phyloP scores from a whole-genome alignment of 2,888 invertebrate species.

The Furcula furcula region DNA sequence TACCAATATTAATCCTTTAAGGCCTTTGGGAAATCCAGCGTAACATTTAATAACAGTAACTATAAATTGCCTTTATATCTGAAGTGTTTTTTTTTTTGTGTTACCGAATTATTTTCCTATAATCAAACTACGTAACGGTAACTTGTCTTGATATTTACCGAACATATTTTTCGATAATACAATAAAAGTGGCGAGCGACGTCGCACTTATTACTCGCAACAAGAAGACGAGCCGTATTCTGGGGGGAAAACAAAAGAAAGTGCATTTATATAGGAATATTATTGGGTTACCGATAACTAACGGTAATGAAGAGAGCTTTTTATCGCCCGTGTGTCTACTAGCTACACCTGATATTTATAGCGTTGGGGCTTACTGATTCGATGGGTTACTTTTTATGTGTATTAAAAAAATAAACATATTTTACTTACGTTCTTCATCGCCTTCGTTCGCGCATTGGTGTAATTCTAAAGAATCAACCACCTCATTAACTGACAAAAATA shows the following conservation, averaged over 20 bases:
- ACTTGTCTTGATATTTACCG: neutral
- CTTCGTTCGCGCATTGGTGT: no score
- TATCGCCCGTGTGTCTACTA: constrained; percentile 37
- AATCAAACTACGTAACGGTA: constrained; percentile 4
- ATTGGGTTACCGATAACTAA: constrained; percentile 62
- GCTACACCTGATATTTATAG: constrained; percentile 63
- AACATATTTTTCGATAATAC: constrained; percentile 1
- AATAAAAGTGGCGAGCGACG: neutral
- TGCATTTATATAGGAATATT: constrained; percentile 29
- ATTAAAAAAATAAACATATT: no score
- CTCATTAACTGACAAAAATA: no score
- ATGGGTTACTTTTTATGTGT: no score
- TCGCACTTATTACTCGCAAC: neutral
- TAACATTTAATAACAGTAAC: constrained; percentile 8
- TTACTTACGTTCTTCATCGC: no score
- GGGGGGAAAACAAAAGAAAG: constrained; percentile 8
- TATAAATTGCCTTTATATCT: no score
- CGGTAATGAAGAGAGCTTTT: constrained; percentile 52
- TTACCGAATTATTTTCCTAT: constrained; percentile 11
- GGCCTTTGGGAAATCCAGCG: no score
- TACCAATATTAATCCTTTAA: no score
- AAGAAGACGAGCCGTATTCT: constrained; percentile 1
- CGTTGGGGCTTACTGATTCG: no score
- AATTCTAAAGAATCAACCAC: no score
- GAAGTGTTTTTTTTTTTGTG: no score